Conservation (phyloP, 2,888 invertebrate species). For the Drosophila kuntzei region DNA sequence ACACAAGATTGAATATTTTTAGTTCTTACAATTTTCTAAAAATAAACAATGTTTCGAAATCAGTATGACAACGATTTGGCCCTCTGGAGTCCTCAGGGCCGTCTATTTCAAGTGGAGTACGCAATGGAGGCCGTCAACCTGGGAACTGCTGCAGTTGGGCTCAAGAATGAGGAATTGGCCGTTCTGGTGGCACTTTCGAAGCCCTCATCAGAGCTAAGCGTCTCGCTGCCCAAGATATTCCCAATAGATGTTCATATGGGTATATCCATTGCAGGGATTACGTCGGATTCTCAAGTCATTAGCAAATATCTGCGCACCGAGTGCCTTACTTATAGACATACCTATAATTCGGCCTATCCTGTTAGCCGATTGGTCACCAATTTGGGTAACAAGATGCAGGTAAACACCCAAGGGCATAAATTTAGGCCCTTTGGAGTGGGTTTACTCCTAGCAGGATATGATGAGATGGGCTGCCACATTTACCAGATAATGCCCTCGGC, state of each 20-base stretch:
- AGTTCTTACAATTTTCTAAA: background rate
- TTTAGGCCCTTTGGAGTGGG: constrained; percentile 99
- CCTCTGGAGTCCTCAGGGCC: constrained; percentile 99
- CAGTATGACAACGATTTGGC: constrained; percentile 99
- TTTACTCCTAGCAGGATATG: constrained; percentile 97
- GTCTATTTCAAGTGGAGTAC: constrained; percentile 98
- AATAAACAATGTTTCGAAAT: constrained; percentile 92
- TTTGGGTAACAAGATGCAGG: constrained; percentile 97
- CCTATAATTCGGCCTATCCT: constrained; percentile 94
- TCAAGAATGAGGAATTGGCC: constrained; percentile 97
- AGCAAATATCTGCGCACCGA: constrained; percentile 97
- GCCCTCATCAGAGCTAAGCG: constrained; percentile 97
- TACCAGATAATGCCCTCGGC: constrained; percentile 99
- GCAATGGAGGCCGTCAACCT: constrained; percentile 99
- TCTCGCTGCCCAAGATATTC: constrained; percentile 98
- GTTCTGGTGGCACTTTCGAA: constrained; percentile 97
- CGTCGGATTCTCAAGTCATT: constrained; percentile 98
- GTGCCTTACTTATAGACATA: constrained; percentile 96
- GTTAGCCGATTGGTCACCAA: constrained; percentile 93
- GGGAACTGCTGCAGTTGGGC: constrained; percentile 89
- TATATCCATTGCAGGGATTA: constrained; percentile 97
- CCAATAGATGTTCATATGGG: constrained; percentile 98
- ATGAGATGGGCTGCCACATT: constrained; percentile 97
- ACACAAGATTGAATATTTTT: background rate
- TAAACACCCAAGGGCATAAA: constrained; percentile 98